Conservation (phyloP, 2,113 vertebrate genomes). For the Pyxicephalus adspersus region DNA sequence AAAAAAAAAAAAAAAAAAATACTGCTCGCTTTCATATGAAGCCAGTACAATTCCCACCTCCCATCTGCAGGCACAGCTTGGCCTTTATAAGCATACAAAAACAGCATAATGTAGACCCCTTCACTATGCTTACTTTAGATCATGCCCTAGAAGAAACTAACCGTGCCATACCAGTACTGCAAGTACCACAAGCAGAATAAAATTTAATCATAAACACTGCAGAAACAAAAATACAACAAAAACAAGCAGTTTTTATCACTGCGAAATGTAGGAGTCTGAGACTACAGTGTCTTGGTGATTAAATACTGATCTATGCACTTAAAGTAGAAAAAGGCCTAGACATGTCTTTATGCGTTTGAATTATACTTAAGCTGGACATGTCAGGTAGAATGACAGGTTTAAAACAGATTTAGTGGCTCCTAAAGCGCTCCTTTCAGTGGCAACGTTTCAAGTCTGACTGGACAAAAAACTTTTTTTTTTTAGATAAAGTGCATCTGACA, state of each 20-base stretch:
- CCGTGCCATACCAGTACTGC: conserved; percentile 32
- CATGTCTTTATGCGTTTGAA: too few relatives aligned
- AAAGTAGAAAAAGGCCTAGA: not conserved
- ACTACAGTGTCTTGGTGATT: conserved; percentile 4
- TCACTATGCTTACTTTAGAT: conserved; percentile 16
- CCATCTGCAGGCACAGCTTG: conserved; percentile 27
- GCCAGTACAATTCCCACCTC: conserved; percentile 21
- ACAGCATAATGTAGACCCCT: conserved; percentile 33
- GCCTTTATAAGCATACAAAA: conserved; percentile 20
- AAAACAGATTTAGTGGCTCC: not conserved
- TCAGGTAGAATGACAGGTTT: too few relatives aligned
- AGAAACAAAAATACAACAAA: conserved; percentile 23
- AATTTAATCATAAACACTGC: conserved; percentile 28
- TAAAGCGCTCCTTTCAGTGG: not conserved
- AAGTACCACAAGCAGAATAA: conserved; percentile 47
- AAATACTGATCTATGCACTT: conserved; percentile 31
- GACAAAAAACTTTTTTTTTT: not conserved
- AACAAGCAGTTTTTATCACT: conserved; percentile 10
- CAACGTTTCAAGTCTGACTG: conserved; percentile 14
- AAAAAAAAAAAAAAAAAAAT: too few relatives aligned
- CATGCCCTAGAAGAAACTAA: conserved; percentile 46
- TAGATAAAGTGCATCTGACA: too few relatives aligned
- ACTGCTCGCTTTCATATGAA: not conserved
- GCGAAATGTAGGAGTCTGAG: not conserved
- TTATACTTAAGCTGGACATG: too few relatives aligned